Evolutionary conservation across 2,888 invertebrate species (phyloP).

Genomic region (Tachina lurida): DNA sequence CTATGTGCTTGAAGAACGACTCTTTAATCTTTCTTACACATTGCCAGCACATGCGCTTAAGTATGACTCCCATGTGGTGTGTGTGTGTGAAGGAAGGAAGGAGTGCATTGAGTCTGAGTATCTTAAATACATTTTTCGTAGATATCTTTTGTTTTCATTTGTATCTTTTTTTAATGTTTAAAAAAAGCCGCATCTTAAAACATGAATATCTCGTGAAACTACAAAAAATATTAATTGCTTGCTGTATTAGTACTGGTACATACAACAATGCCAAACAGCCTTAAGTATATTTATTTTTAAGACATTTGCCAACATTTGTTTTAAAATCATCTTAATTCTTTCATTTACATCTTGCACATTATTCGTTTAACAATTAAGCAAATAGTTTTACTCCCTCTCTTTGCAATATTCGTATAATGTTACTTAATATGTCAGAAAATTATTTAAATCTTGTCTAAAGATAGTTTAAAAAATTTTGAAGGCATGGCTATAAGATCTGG

Average conservation of each 20-base stretch:
- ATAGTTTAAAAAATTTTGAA: too few species aligned
- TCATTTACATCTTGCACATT: constrained; percentile 24
- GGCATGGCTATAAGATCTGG: too few species aligned
- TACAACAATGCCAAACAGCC: neutral
- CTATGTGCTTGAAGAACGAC: constrained; percentile 19
- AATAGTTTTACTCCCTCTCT: constrained; percentile 29
- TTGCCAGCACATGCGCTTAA: constrained; percentile 66
- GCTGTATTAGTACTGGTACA: neutral
- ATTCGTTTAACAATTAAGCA: constrained; percentile 57
- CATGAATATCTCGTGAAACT: neutral
- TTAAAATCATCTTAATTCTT: constrained; percentile 19
- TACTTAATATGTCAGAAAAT: too few species aligned
- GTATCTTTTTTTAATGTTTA: constrained; percentile 24
- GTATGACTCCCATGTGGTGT: constrained; percentile 38
- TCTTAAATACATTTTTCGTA: constrained; percentile 5
- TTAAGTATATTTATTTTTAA: constrained; percentile 11
- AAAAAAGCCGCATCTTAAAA: constrained; percentile 56
- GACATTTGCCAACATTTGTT: constrained; percentile 55
- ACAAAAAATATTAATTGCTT: constrained; percentile 36
- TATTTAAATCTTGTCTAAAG: too few species aligned
- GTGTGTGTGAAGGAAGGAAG: too few species aligned
- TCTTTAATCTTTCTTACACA: constrained; percentile 44
- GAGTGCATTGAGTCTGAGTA: constrained; percentile 19
- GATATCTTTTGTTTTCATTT: constrained; percentile 18
- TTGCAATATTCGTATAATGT: neutral